Conservation (phyloP, 2,888 invertebrate genomes). For the Mycalesis mineus region DNA sequence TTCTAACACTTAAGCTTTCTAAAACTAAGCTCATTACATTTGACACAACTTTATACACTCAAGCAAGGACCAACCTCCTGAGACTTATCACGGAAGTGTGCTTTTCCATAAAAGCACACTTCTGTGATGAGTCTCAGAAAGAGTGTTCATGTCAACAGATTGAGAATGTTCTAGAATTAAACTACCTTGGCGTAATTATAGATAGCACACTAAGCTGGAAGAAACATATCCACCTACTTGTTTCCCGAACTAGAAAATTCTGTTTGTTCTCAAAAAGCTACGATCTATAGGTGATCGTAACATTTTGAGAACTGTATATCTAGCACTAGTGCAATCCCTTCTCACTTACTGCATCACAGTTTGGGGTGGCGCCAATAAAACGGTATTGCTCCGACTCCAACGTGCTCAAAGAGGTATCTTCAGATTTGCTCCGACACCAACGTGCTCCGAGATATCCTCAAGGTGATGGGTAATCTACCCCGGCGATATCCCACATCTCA, state of each 20-base stretch:
- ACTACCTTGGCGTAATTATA: too few species aligned
- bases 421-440: too few species aligned
- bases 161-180: background rate
- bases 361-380: too few species aligned
- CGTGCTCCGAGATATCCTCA: too few species aligned
- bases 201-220: background rate
- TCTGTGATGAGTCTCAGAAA: background rate
- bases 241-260: background rate
- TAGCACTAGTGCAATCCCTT: background rate
- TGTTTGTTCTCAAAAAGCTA: background rate
- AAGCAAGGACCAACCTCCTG: too few species aligned
- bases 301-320: background rate
- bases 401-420: background rate
- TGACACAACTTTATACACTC: background rate
- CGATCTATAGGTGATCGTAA: background rate
- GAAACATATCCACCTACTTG: background rate
- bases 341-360: background rate
- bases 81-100: too few species aligned
- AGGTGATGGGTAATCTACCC: too few species aligned
- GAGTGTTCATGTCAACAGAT: background rate
- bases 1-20: too few species aligned
- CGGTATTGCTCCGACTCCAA: background rate
- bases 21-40: background rate
- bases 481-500: background rate
- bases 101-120: too few species aligned